These are phyloP conservation scores for Subacronicta megacephala DNA, from an alignment of 2,888 invertebrate genomes.

Conservation along the genomic window DNA sequence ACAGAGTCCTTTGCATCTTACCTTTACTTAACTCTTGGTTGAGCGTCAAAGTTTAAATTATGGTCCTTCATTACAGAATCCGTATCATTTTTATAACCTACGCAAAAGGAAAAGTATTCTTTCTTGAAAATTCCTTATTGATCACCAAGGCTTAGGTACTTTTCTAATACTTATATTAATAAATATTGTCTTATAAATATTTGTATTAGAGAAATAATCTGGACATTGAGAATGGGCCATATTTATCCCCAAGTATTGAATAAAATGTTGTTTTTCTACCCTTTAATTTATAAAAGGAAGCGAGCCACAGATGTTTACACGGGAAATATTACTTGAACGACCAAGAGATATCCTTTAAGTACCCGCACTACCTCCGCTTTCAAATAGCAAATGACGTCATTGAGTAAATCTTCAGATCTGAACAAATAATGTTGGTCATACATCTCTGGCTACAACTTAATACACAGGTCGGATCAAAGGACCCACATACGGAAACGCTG, in stretches of 20 bases:
- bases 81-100: background rate
- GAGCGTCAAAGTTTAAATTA: background rate
- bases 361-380: conserved; percentile 60
- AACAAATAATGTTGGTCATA: conserved; percentile 84
- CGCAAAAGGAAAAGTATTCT: no score
- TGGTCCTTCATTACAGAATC: background rate
- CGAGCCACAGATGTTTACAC: conserved; percentile 39
- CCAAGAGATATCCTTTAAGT: conserved; percentile 62
- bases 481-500: conserved; percentile 84
- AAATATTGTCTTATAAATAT: no score
- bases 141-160: no score
- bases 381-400: conserved; percentile 77
- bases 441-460: conserved; percentile 85
- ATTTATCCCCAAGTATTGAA: no score
- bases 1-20: no score
- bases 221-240: no score
- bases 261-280: no score
- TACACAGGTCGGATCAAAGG: conserved; percentile 88
- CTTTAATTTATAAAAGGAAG: conserved; percentile 30
- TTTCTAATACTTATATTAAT: no score
- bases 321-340: conserved; percentile 51
- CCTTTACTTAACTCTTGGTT: no score
- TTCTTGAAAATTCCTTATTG: no score
- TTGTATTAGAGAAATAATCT: no score
- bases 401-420: conserved; percentile 80